Conservation (phyloP, 2,113 vertebrate species). For the Cryptomyrus ogoouensis region DNA sequence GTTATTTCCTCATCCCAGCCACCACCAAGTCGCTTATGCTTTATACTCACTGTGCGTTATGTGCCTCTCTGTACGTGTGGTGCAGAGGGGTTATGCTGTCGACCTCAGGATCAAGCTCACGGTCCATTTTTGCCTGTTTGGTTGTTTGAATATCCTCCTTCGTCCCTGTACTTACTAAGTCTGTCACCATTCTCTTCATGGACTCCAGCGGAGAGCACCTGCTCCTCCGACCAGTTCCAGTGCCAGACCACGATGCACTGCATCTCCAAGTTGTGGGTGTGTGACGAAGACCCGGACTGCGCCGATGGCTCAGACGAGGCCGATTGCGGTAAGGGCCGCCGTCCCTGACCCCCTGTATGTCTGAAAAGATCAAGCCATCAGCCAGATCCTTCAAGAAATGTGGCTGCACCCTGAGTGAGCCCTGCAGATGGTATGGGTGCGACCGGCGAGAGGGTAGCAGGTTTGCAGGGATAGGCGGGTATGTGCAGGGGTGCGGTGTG, state of each 20-base stretch:
- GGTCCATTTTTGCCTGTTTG: neutral
- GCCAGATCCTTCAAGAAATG: neutral
- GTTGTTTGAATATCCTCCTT: neutral
- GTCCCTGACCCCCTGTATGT: neutral
- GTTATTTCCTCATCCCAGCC: neutral
- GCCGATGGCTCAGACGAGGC: constrained; percentile 94
- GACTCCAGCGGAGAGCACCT: constrained; percentile 87
- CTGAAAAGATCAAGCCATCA: neutral
- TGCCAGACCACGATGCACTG: constrained; percentile 96
- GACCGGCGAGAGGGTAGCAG: neutral
- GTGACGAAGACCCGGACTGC: constrained; percentile 94
- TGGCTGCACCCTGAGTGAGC: neutral
- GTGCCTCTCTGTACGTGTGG: neutral
- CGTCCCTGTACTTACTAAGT: neutral
- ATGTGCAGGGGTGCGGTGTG: neutral
- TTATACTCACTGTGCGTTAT: neutral
- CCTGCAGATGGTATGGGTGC: neutral
- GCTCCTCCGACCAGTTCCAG: constrained; percentile 94
- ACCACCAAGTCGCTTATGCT: neutral
- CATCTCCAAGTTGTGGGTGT: constrained; percentile 97
- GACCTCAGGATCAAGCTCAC: neutral
- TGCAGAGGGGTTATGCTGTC: neutral
- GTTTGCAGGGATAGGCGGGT: neutral
- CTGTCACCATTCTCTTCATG: neutral
- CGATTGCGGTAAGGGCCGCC: constrained; percentile 80